Evolutionary conservation across 2,888 invertebrate genomes (phyloP), one percentile per base, ranked within the genome.

Genomic region (Philopedon plagiatum): DNA sequence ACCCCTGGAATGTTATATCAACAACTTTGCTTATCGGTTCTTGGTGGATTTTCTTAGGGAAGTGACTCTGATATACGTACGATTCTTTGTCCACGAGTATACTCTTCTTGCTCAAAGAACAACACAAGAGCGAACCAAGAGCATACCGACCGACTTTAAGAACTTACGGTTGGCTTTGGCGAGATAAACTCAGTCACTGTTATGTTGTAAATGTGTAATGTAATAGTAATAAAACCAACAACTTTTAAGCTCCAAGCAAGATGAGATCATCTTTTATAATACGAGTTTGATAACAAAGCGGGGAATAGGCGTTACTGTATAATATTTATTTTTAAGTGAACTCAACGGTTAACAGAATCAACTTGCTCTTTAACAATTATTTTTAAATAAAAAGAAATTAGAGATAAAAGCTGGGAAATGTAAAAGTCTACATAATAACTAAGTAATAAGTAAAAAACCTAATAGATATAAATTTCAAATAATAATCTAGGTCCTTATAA

Each of bases 261-360:
- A 82, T 82, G 82, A 82, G 82, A 81, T 82, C 82, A 82, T 82
- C 81, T 73, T 79, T 76, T 72, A 76, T 81, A 81, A 81, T 81
- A 81, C 80, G 73, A 76, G 78, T 77, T 78, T 78, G 77, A 77
- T 78, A 77, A 73, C 61, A 69, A 69, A 65, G 65, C 57, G 54
- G 37, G 54, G 46, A 32, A 60, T 65, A 49, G 58, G 66, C 57
- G 57, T 56, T 39, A 56, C 65, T 44, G 39, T 7, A 15, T 37
- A 54, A 21, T 51, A 54, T 64, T 39, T 65, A 29, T 51, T 23
- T 64, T 64, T 34, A 19, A 4, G 21, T 44, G 46, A 19, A n/a
- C n/a, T n/a, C n/a, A n/a, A 9, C 15, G 44, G 4, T 2, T 29
- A 54, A 54, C 29, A 32, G 29, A 54, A 54, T 2, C 8, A 18